phyloP scores from a whole-genome alignment of 1,140 invertebrate species.

The Mactra quadrangularis region DNA sequence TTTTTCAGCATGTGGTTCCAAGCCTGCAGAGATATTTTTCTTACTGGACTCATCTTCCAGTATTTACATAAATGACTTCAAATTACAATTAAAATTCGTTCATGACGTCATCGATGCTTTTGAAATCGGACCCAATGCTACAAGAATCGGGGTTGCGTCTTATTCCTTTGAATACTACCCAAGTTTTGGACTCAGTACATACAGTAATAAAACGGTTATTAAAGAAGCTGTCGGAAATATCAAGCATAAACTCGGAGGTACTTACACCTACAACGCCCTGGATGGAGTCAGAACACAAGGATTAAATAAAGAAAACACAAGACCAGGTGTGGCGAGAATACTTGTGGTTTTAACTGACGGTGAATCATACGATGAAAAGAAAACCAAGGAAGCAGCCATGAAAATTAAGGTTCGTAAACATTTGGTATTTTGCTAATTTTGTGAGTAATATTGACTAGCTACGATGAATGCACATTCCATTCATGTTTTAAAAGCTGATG shows the following conservation, averaged over 20 bases:
- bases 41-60: constrained; percentile 72
- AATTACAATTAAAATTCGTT: constrained; percentile 65
- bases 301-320: constrained; percentile 21
- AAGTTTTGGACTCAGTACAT: constrained; percentile 27
- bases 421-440: not conserved
- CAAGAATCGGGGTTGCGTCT: constrained; percentile 59
- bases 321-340: constrained; percentile 50
- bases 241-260: constrained; percentile 57
- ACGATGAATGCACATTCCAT: no score
- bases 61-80: constrained; percentile 68
- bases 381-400: constrained; percentile 51
- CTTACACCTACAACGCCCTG: constrained; percentile 55
- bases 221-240: constrained; percentile 34
- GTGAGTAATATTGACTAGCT: not conserved
- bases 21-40: constrained; percentile 70
- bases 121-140: constrained; percentile 61
- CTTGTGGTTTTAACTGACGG: constrained; percentile 62
- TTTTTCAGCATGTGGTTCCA: constrained; percentile 60
- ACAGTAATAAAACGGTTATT: not conserved
- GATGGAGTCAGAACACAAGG: constrained; percentile 47
- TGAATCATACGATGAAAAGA: constrained; percentile 28
- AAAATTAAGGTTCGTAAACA: constrained; percentile 45
- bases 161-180: constrained; percentile 40
- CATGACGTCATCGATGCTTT: constrained; percentile 61
- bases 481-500: no score